Conservation (phyloP, 1,140 invertebrate species). For the Tetramorium parvispinum region DNA sequence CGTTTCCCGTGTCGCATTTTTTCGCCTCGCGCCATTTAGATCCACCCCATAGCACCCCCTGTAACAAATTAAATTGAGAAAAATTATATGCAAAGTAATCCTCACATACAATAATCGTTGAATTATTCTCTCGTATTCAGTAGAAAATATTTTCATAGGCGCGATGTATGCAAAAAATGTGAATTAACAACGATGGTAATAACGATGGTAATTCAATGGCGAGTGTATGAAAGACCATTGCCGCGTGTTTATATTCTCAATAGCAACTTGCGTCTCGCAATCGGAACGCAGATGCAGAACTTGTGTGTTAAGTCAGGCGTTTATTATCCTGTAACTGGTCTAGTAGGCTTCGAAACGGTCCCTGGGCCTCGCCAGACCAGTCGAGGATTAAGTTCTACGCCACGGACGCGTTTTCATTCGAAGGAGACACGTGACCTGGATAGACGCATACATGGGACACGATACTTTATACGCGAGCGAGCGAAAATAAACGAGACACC, state of each 20-base stretch:
- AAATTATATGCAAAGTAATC: conserved; percentile 31
- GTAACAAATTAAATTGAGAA: conserved; percentile 80
- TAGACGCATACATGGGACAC: conserved; percentile 40
- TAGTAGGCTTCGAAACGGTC: conserved; percentile 6
- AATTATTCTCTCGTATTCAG: background rate
- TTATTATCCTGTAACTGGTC: conserved; percentile 52
- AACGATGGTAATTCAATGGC: background rate
- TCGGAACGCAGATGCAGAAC: background rate
- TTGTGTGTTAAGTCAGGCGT: conserved; percentile 16
- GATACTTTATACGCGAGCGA: conserved; percentile 62
- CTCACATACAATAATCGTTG: background rate
- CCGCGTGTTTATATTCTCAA: conserved; percentile 3
- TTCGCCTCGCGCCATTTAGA: conserved; percentile 95
- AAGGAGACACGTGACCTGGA: conserved; percentile 67
- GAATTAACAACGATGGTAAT: background rate
- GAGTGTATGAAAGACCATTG: conserved; percentile 10
- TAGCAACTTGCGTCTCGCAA: background rate
- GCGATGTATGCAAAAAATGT: background rate
- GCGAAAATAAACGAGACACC: conserved; percentile 53
- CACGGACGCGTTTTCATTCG: conserved; percentile 45
- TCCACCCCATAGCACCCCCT: conserved; percentile 93
- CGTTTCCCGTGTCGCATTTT: conserved; percentile 98
- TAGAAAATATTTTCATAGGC: background rate
- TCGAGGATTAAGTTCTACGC: conserved; percentile 52
- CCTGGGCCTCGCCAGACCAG: conserved; percentile 3